A percentile compares a stretch with the other conserved stretches of the same genome.
These are phyloP conservation scores for Apodemus sylvaticus DNA, from an alignment of 2,113 vertebrate species.

Conservation along the genomic window DNA sequence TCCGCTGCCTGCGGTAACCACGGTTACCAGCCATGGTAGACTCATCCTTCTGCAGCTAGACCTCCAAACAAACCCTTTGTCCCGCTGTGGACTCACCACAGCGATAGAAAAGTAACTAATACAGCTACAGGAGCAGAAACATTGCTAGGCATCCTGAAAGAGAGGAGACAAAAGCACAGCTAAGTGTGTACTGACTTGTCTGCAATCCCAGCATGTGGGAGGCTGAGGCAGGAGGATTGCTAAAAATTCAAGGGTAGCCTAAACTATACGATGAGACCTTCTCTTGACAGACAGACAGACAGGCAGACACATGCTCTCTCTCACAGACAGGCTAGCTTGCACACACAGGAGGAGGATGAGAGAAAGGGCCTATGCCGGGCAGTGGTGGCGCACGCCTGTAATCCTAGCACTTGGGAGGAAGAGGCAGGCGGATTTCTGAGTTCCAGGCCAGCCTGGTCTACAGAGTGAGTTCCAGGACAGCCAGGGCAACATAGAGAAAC, in stretches of 20 bases:
- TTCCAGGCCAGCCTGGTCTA: too few species aligned
- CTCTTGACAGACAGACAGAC: neutral
- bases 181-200: neutral
- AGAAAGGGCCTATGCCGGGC: too few species aligned
- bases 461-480: too few species aligned
- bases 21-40: neutral
- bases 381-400: too few species aligned
- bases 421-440: too few species aligned
- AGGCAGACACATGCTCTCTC: neutral
- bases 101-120: neutral
- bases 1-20: neutral
- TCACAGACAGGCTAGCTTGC: neutral
- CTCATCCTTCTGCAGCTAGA: neutral
- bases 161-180: neutral
- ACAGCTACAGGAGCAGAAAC: neutral
- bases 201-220: neutral
- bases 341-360: neutral
- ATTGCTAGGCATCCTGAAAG: neutral
- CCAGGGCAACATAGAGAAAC: too few species aligned
- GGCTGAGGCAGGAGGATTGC: neutral
- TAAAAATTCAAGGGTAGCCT: neutral
- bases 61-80: neutral
- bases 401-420: too few species aligned
- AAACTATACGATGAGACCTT: neutral
- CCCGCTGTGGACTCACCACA: neutral